These are phyloP conservation scores for Turritopsis rubra DNA, from an alignment of 30 jellyfish, hydroid and myxozoan species.

Conservation along the genomic window DNA sequence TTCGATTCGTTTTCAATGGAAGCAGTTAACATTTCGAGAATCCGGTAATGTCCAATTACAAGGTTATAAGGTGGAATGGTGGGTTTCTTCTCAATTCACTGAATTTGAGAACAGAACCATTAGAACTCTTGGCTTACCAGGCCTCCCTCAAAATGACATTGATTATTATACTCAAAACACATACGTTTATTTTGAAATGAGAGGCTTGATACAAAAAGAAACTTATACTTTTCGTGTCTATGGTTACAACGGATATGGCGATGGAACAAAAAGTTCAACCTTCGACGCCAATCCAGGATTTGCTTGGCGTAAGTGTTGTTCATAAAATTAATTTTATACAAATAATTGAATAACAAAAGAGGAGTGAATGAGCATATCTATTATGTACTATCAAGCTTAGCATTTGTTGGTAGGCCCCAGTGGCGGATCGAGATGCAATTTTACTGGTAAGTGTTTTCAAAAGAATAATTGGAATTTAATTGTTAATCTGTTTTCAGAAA, in stretches of 20 bases:
- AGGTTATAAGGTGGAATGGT: slow-evolving; percentile 9
- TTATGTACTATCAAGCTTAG: no score
- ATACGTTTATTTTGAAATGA: background rate
- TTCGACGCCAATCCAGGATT: background rate
- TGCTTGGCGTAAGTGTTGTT: background rate
- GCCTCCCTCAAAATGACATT: background rate
- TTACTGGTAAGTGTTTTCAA: no score
- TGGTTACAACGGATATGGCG: slow-evolving; percentile 13
- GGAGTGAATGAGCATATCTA: background rate
- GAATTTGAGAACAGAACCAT: background rate
- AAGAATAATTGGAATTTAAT: no score
- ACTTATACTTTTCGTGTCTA: background rate
- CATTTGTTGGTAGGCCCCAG: no score
- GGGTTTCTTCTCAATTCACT: background rate
- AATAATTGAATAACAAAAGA: background rate
- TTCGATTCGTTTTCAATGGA: slow-evolving; percentile 1
- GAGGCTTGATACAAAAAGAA: background rate
- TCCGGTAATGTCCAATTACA: background rate
- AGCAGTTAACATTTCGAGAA: background rate
- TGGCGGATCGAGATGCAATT: no score
- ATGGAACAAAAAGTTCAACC: background rate
- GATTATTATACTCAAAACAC: background rate
- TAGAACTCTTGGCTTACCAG: background rate
- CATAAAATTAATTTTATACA: no score
- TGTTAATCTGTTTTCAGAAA: no score